These are phyloP conservation scores for Hydraecia micacea DNA, from an alignment of 2,888 invertebrate genomes.

Conservation along the genomic window DNA sequence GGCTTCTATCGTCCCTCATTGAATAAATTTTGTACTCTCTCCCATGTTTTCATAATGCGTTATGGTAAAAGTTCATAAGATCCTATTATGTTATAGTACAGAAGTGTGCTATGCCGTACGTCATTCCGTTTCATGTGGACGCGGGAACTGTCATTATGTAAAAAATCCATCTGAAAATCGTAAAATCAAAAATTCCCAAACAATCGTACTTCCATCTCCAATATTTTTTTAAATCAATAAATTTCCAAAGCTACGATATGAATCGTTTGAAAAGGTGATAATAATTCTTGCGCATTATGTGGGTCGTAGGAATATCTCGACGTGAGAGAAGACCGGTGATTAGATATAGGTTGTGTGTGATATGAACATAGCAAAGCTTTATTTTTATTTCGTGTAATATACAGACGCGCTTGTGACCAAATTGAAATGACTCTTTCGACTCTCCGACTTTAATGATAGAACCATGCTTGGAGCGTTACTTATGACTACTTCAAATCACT, in stretches of 20 bases:
- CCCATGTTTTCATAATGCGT: slow-evolving; percentile 9
- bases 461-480: slow-evolving; percentile 22
- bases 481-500: slow-evolving; percentile 1
- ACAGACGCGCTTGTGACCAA: slow-evolving; percentile 50
- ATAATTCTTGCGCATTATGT: slow-evolving; percentile 7
- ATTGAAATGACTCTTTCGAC: slow-evolving; percentile 20
- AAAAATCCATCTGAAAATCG: background rate
- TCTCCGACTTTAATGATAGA: slow-evolving; percentile 24
- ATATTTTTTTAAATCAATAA: background rate
- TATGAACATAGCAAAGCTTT: slow-evolving; percentile 26
- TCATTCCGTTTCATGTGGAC: background rate
- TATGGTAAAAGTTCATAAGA: slow-evolving; percentile 8
- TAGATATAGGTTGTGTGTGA: slow-evolving; percentile 27
- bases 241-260: background rate
- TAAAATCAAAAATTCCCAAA: background rate
- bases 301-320: slow-evolving; percentile 4
- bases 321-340: background rate
- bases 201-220: background rate
- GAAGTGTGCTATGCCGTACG: background rate
- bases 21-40: background rate
- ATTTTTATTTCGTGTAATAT: slow-evolving; percentile 34
- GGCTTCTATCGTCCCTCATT: background rate
- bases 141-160: background rate
- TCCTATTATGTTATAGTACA: slow-evolving; percentile 27
- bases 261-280: background rate